These are phyloP conservation scores for Pantala flavescens DNA, from an alignment of 1,140 invertebrate genomes.

Conservation along the genomic window DNA sequence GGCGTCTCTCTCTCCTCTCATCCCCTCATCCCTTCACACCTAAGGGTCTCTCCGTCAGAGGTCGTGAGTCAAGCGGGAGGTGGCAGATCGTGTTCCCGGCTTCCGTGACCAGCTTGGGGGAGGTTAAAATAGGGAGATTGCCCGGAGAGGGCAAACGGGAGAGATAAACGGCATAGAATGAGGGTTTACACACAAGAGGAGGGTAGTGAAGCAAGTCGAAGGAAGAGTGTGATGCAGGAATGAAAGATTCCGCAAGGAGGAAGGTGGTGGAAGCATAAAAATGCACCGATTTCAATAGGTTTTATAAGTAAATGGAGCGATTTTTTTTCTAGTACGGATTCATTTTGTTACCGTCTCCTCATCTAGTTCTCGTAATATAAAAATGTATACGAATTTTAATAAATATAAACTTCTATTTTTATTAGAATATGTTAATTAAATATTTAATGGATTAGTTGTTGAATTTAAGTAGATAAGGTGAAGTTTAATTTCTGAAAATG, in stretches of 20 bases:
- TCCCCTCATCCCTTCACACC: neutral
- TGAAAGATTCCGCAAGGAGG: neutral
- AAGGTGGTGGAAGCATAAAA: neutral
- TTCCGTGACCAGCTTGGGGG: neutral
- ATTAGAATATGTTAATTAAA: too few species aligned
- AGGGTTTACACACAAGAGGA: neutral
- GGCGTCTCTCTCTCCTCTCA: neutral
- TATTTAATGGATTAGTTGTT: too few species aligned
- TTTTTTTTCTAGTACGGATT: neutral
- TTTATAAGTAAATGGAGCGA: neutral
- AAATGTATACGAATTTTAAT: too few species aligned
- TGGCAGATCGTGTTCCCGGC: neutral
- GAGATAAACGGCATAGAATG: neutral
- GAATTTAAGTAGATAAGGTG: too few species aligned
- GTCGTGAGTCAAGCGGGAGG: constrained; percentile 6
- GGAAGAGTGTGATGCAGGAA: neutral
- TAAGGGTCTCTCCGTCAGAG: neutral
- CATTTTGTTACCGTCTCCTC: too few species aligned
- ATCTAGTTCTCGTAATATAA: too few species aligned
- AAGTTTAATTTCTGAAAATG: too few species aligned
- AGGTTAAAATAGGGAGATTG: neutral
- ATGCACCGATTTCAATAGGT: too few species aligned
- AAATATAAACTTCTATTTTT: too few species aligned
- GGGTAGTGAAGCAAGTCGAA: neutral
- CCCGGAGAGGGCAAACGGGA: neutral